phyloP scores from a whole-genome alignment of 2,113 vertebrate species.

The Acanthisitta chloris region DNA sequence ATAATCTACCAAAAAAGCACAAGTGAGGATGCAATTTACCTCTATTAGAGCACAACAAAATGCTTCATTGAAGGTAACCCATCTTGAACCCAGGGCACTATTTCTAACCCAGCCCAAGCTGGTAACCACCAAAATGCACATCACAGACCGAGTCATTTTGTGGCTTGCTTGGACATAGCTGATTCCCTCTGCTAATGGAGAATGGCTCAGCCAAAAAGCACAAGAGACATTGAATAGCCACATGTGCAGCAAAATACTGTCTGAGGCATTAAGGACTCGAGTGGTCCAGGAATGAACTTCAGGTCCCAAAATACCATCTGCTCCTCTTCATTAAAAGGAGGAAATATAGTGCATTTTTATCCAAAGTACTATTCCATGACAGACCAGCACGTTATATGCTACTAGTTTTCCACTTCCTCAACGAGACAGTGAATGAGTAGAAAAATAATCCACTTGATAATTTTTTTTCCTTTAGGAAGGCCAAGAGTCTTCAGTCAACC shows the following conservation, averaged over 20 bases:
- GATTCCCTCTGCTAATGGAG: not conserved
- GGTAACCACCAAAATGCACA: not conserved
- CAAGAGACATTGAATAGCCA: not conserved
- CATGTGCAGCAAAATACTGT: not conserved
- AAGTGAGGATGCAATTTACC: not conserved
- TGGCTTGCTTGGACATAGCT: not conserved
- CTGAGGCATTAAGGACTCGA: not conserved
- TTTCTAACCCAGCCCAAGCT: not conserved
- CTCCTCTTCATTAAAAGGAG: not conserved
- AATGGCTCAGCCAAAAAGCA: not conserved
- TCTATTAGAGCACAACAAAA: not conserved
- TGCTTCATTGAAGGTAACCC: not conserved
- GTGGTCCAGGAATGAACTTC: not conserved
- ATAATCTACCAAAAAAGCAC: not conserved
- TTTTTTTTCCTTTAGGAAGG: not conserved
- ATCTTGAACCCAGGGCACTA: not conserved
- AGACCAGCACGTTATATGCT: not conserved
- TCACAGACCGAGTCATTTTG: rapidly evolving
- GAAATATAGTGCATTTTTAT: not conserved
- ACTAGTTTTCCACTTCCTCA: not conserved
- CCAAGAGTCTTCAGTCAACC: not conserved
- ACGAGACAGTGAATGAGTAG: not conserved
- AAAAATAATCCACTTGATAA: not conserved
- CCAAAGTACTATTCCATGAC: not conserved
- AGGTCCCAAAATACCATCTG: not conserved